Conservation (phyloP, 2,888 invertebrate species). For the Pasiphila rectangulata region DNA sequence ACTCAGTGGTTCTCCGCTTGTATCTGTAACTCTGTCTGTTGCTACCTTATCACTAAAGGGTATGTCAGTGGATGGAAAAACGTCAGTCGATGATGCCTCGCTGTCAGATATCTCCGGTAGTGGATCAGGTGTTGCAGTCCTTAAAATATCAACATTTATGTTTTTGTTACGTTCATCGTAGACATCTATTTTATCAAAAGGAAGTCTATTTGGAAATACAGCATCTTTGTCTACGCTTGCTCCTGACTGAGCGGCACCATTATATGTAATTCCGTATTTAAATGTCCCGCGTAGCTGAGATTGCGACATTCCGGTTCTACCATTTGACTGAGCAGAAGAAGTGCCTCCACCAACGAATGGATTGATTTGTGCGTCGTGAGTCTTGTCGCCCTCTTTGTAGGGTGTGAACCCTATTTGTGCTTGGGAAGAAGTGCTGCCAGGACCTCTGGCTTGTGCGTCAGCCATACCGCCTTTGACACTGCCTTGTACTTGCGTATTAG, state of each 20-base stretch:
- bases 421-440: slow-evolving; percentile 92
- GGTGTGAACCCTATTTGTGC: slow-evolving; percentile 94
- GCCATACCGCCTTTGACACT: slow-evolving; percentile 91
- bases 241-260: slow-evolving; percentile 91
- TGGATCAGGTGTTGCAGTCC: slow-evolving; percentile 33
- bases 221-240: slow-evolving; percentile 84
- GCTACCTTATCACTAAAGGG: slow-evolving; percentile 41
- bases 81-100: slow-evolving; percentile 22
- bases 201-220: slow-evolving; percentile 63
- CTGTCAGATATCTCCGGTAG: slow-evolving; percentile 28
- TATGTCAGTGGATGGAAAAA: slow-evolving; percentile 33
- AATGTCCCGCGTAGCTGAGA: slow-evolving; percentile 91
- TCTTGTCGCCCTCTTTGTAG: slow-evolving; percentile 82
- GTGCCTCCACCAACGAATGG: slow-evolving; percentile 88
- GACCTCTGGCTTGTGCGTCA: slow-evolving; percentile 91
- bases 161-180: slow-evolving; percentile 67
- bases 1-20: slow-evolving; percentile 14
- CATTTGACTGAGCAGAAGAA: slow-evolving; percentile 89
- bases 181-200: slow-evolving; percentile 70
- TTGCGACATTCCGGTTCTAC: slow-evolving; percentile 88
- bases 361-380: slow-evolving; percentile 66
- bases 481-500: slow-evolving; percentile 89
- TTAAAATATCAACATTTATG: slow-evolving; percentile 54
- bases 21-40: slow-evolving; percentile 39
- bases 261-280: slow-evolving; percentile 87